phyloP scores from a whole-genome alignment of 1,140 invertebrate species.

The Harpegnathos saltator region DNA sequence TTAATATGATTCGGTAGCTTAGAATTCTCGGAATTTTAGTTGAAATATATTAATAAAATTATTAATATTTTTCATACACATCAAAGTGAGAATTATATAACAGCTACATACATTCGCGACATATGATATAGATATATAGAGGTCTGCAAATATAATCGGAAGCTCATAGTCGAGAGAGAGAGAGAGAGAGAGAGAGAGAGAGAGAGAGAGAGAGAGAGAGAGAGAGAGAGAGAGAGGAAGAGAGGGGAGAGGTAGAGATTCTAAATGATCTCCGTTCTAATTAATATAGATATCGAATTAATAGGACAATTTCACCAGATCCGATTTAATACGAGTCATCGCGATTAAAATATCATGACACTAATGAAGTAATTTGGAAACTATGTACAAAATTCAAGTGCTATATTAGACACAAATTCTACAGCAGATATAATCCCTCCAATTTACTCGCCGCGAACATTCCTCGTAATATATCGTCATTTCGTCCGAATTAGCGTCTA shows the following conservation, averaged over 20 bases:
- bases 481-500: no score
- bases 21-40: not conserved
- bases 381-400: not conserved
- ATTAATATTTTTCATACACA: not conserved
- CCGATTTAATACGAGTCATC: not conserved
- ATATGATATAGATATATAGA: no score
- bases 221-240: no score
- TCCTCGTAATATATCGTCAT: not conserved
- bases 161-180: no score
- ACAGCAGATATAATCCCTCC: not conserved
- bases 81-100: not conserved
- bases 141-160: constrained; percentile 6
- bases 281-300: not conserved
- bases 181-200: no score
- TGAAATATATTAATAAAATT: not conserved
- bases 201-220: no score
- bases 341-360: not conserved
- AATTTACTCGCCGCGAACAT: not conserved
- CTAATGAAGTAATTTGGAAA: not conserved
- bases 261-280: not conserved
- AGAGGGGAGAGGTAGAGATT: no score
- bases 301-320: not conserved
- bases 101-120: not conserved
- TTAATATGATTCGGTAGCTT: not conserved
- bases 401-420: not conserved